Percentiles rank a stretch among this genome's conserved stretches.
phyloP scores from a whole-genome alignment of 1,140 invertebrate genomes.

The Pemphigus obesinymphae region DNA sequence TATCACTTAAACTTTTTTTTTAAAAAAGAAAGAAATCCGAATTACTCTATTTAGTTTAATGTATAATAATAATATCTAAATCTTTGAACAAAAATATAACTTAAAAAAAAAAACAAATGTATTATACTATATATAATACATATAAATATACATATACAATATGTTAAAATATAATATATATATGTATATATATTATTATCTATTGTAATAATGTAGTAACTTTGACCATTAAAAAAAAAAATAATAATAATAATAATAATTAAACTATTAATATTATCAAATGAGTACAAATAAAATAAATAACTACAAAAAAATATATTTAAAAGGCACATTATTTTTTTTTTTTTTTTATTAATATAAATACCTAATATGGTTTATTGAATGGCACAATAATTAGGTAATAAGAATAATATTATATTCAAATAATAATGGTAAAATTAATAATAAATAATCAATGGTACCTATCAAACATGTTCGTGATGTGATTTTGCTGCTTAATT shows the following conservation, averaged over 20 bases:
- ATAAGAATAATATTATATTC: slow-evolving; percentile 26
- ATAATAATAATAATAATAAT: too few relatives aligned
- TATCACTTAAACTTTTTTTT: background rate
- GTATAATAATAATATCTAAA: slow-evolving; percentile 27
- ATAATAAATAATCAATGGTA: slow-evolving; percentile 38
- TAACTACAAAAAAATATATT: slow-evolving; percentile 22
- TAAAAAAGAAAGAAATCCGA: background rate
- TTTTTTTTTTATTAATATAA: too few relatives aligned
- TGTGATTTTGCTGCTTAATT: slow-evolving; percentile 21
- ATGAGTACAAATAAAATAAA: slow-evolving; percentile 27
- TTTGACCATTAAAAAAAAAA: slow-evolving; percentile 41
- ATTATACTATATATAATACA: background rate
- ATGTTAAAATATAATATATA: too few relatives aligned
- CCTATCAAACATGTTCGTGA: slow-evolving; percentile 12
- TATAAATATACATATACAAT: background rate
- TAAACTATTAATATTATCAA: slow-evolving; percentile 33
- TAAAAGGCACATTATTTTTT: slow-evolving; percentile 32
- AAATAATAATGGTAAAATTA: slow-evolving; percentile 17
- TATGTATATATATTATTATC: slow-evolving; percentile 12
- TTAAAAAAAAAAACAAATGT: slow-evolving; percentile 24
- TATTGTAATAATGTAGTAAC: slow-evolving; percentile 37
- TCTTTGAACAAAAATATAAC: slow-evolving; percentile 36
- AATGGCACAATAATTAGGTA: slow-evolving; percentile 38
- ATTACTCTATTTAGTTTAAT: slow-evolving; percentile 20
- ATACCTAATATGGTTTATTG: slow-evolving; percentile 28